Base-by-base conservation (phyloP, 2,113 vertebrate genomes). In the Pagrus major region DNA sequence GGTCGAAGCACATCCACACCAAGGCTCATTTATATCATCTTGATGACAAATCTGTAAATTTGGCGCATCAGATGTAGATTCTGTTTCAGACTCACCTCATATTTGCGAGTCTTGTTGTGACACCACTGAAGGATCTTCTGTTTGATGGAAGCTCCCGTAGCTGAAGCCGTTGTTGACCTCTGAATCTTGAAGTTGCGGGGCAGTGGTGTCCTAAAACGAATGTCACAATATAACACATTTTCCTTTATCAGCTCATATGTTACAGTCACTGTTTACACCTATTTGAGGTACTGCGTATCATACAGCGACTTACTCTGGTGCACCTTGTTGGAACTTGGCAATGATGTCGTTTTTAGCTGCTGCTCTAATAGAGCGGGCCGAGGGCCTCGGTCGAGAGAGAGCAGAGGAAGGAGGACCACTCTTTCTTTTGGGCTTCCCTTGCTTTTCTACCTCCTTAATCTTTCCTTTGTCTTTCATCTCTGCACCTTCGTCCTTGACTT, bases 71-170 rank as follows among this genome's bases (percentile, higher is more conserved):
- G 25, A 25, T 6, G 10, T 27, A 47, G n/a, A 31, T 15, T 42
- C 16, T 46, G 23, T 3, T 3, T 15, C 49, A 16, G 55, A 10
- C 82, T 86, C 23, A 93, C 95, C 91, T 94, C 91, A 56, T 96
- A 95, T 42, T 89, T 91, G 31, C 92, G 91, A 3, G 94, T 95
- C 84, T 94, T 96, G 88, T 35, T 95, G 52, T 68, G 85, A 81
- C 95, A 96, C 95, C 95, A 96, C 21, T 95, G 93, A 49, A 96
- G 92, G 5, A 96, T 92, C 70, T 94, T 95, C 89, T 96, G 94
- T 79, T 96, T 95, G 78, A 95, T 94, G 1, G 95, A 91, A 7
- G 90, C 78, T 37, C 95, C 95, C 7, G 85, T 90, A 25, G 93
- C 76, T 25, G 9, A 10, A 1, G 93, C 91, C 2, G 71, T 12